Evolutionary conservation across 2,113 vertebrate species (phyloP).

Genomic region (Epinephelus cyanopodus): DNA sequence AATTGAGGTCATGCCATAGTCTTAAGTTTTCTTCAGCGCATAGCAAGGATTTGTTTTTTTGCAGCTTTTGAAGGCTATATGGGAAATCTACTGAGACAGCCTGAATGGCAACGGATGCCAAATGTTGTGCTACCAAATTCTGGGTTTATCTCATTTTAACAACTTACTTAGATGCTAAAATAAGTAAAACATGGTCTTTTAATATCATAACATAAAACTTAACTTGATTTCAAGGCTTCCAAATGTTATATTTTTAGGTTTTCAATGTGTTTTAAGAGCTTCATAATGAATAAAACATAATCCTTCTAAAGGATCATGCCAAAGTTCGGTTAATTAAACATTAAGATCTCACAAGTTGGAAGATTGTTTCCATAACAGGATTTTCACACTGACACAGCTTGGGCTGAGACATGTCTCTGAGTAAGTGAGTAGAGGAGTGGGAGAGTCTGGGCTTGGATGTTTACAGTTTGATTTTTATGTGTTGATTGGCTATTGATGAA

Average conservation of each 20-base stretch:
- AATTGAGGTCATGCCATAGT: constrained; percentile 53
- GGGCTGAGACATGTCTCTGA: constrained; percentile 12
- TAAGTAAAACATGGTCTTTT: background rate
- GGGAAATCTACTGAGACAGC: background rate
- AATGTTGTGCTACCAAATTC: constrained; percentile 1
- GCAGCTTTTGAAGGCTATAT: constrained; percentile 6
- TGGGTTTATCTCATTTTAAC: constrained; percentile 4
- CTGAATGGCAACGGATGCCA: background rate
- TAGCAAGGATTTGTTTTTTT: constrained; percentile 16
- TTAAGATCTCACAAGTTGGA: background rate
- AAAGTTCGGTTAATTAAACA: background rate
- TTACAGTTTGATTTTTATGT: background rate
- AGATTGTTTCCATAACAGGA: background rate
- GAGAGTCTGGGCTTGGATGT: background rate
- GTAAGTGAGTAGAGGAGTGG: background rate
- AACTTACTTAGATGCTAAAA: background rate
- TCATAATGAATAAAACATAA: background rate
- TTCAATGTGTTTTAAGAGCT: background rate
- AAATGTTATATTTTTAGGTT: background rate
- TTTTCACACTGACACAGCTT: constrained; percentile 15
- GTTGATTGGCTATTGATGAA: constrained; percentile 28
- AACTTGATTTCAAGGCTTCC: background rate
- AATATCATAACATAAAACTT: background rate
- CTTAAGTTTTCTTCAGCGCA: constrained; percentile 18
- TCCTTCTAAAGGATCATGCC: background rate